Base-by-base conservation (phyloP, 2,888 invertebrate genomes). In the Galeopsomyia nigrocyanea region DNA sequence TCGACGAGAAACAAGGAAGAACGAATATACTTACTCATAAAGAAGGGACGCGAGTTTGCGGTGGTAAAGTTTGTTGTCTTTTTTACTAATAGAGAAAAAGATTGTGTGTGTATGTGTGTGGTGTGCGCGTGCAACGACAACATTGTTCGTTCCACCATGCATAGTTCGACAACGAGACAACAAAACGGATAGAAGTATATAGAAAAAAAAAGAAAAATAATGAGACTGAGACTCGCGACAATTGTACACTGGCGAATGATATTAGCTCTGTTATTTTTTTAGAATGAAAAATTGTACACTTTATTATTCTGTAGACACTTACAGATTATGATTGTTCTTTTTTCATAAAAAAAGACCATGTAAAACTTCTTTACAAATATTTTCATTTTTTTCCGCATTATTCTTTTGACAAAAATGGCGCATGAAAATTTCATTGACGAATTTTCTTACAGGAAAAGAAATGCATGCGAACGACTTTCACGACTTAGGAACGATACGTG, bases 231-330 rank as follows among this genome's bases (percentile, higher is more conserved):
- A 75, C 57, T 66, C 46, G 62, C 60, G 57, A 65, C 63, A 74
- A 56, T 69, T 63, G 51, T n/a, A 67, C 26, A 26, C 64, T 68
- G 49, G 60, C 67, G 56, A 69, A 72, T 61, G 50, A 65, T 53
- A 10, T 39, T n/a, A 67, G 74, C 69, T 31, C 17, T 50, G 13
- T 61, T 51, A 46, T 58, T 77, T 69, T 66, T 65, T 68, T 78
- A 78, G 76, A 81, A 79, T 82, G 78, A 81, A 82, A 39, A 80
- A 80, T 77, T 78, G 77, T 82, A 81, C 78, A 81, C 75, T 84
- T 83, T 82, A 82, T 80, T 79, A 57, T 72, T 74, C 75, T 79
- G 76, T 68, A 73, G 80, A 81, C 79, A 79, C 77, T 79, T 83
- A 83, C 82, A 84, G 82, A 81, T 81, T 82, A 80, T 80, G 62